Base-by-base conservation (phyloP, 2,113 vertebrate genomes). In the Oplegnathus fasciatus region DNA sequence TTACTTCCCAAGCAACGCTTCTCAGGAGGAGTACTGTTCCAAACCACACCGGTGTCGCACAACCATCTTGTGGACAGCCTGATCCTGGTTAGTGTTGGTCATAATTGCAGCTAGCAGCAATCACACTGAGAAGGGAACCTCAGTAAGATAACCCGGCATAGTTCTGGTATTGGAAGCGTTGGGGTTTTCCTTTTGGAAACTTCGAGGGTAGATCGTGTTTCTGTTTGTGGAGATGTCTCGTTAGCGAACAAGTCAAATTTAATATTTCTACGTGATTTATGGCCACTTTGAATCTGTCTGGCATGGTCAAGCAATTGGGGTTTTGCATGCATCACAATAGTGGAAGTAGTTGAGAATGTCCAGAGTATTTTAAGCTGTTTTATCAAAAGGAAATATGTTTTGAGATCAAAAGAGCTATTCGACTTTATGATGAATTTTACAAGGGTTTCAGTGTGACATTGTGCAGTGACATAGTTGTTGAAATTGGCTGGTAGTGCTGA, bases 51-150 rank as follows among this genome's bases (percentile, higher is more conserved):
- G 48, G 74, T 78, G 81, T 84, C 67, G 67, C 57, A 73, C 80
- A 83, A 74, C 80, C 80, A 78, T 84, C 48, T 78, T 82, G 80
- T 76, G 83, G 86, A 91, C 71, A 88, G 64, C 75, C 67, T 46
- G 67, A 85, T 85, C 78, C 92, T 92, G 87, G 87, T 91, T 93
- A 92, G 90, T 80, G 87, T 92, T 90, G 83, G 70, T 80, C 50
- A 61, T 91, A 89, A 94, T 94, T 88, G 83, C 78, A 90, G 81
- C 66, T 10, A 94, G 87, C 93, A 91, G 88, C 58, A 83, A 83
- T 88, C 89, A 89, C 75, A 85, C 54, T 67, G 76, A 90, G 54
- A 79, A 83, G 83, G 50, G 74, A 83, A 68, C 81, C 79, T 73
- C 26, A 55, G 85, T 57, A 77, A 88, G 80, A 85, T 77, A 85